Percentiles rank a stretch among this genome's conserved stretches.
phyloP scores from a whole-genome alignment of 2,888 invertebrate species.

The Argyresthia albistria region DNA sequence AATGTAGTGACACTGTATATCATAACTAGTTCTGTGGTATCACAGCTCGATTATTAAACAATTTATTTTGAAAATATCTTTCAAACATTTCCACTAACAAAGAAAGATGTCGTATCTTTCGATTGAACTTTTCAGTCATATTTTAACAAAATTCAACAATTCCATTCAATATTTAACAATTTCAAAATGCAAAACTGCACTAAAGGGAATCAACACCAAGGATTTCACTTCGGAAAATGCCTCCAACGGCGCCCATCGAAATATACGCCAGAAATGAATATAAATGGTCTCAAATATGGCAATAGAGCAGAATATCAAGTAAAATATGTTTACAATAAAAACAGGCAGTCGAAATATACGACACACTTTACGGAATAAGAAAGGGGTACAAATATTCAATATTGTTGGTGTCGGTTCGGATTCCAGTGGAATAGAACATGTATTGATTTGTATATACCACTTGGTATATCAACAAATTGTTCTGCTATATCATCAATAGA shows the following conservation, averaged over 20 bases:
- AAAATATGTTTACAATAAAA: constrained; percentile 7
- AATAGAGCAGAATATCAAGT: not conserved
- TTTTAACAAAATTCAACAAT: not conserved
- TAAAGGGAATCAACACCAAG: not conserved
- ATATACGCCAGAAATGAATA: not conserved
- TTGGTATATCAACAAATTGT: too few relatives aligned
- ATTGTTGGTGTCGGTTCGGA: not conserved
- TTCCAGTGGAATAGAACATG: constrained; percentile 16
- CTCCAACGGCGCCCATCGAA: not conserved
- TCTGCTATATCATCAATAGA: too few relatives aligned
- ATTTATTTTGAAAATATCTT: too few relatives aligned
- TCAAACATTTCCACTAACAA: too few relatives aligned
- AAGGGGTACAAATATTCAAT: constrained; percentile 2
- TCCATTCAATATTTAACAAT: not conserved
- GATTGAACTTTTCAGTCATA: too few relatives aligned
- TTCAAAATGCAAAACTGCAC: not conserved
- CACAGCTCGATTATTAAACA: too few relatives aligned
- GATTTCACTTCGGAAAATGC: not conserved
- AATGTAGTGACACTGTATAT: too few relatives aligned
- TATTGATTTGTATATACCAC: too few relatives aligned
- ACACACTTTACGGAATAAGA: constrained; percentile 2
- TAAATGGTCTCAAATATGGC: not conserved
- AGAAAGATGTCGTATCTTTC: too few relatives aligned
- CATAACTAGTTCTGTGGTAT: too few relatives aligned
- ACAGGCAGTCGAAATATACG: constrained; percentile 1